Evolutionary conservation across 2,113 vertebrate species (phyloP).

Genomic region (Murina feae): DNA sequence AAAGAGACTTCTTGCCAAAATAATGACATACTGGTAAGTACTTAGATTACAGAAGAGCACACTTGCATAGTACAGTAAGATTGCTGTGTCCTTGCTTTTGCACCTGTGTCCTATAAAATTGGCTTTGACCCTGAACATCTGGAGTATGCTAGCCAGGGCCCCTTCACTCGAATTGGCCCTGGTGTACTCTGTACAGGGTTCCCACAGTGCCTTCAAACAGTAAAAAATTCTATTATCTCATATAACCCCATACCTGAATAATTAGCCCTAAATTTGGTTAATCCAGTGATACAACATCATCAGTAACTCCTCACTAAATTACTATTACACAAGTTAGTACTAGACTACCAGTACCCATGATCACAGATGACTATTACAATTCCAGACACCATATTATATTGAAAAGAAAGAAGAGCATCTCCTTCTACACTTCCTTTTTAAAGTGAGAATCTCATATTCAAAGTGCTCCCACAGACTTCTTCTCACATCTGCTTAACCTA

Average conservation of each 20-base stretch:
- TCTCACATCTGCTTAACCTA: neutral
- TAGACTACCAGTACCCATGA: neutral
- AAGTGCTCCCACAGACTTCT: neutral
- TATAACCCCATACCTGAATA: neutral
- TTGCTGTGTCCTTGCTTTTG: too few species aligned
- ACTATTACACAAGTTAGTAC: neutral
- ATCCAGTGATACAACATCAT: neutral
- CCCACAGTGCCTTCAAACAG: neutral
- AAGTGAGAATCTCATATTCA: neutral
- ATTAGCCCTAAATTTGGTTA: neutral
- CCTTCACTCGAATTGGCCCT: too few species aligned
- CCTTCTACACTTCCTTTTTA: neutral
- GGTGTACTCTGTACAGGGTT: too few species aligned
- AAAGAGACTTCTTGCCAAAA: too few species aligned
- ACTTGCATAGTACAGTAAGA: too few species aligned
- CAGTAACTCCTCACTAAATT: neutral
- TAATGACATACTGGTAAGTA: too few species aligned
- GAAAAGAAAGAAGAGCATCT: neutral
- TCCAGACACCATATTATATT: neutral
- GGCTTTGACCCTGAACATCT: too few species aligned
- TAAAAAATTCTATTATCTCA: neutral
- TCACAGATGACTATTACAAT: neutral
- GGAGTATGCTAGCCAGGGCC: too few species aligned
- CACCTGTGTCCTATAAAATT: too few species aligned
- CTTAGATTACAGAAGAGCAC: too few species aligned